Percentiles rank a stretch among this genome's conserved stretches.
Evolutionary conservation across 2,797 vertebrate species (phyloP).

Genomic region (Malacoraja senta): DNA sequence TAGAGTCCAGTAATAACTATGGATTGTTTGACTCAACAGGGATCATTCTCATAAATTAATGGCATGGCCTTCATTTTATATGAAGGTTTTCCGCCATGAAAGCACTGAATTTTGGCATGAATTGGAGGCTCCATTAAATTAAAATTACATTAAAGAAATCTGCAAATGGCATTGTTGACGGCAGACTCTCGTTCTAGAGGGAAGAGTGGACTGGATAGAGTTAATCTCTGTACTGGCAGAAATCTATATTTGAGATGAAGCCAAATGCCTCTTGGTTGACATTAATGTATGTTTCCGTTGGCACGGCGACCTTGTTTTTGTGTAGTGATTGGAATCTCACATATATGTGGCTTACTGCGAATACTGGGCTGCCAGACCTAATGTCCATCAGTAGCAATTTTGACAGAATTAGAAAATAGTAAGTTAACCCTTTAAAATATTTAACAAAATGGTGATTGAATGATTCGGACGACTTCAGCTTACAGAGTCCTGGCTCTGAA

Average conservation of each 20-base stretch:
- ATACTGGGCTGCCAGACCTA: not conserved
- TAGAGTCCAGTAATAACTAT: not conserved
- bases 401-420: conserved; percentile 14
- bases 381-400: not conserved
- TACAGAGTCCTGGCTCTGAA: not conserved
- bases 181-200: not conserved
- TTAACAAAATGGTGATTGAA: not conserved
- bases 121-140: not conserved
- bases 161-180: not conserved
- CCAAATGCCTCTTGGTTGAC: conserved; percentile 32
- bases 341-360: conserved; percentile 20
- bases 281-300: conserved; percentile 30
- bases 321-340: conserved; percentile 29
- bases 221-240: conserved; percentile 16
- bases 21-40: not conserved
- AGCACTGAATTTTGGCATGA: not conserved
- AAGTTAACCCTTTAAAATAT: not conserved
- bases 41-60: conserved; percentile 13
- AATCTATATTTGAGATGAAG: conserved; percentile 1
- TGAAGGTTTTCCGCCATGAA: not conserved
- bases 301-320: conserved; percentile 30
- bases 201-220: not conserved
- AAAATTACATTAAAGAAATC: not conserved
- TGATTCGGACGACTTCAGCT: not conserved
- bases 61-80: not conserved